Conservation (phyloP, 2,888 invertebrate species). For the Autographa pulchrina region DNA sequence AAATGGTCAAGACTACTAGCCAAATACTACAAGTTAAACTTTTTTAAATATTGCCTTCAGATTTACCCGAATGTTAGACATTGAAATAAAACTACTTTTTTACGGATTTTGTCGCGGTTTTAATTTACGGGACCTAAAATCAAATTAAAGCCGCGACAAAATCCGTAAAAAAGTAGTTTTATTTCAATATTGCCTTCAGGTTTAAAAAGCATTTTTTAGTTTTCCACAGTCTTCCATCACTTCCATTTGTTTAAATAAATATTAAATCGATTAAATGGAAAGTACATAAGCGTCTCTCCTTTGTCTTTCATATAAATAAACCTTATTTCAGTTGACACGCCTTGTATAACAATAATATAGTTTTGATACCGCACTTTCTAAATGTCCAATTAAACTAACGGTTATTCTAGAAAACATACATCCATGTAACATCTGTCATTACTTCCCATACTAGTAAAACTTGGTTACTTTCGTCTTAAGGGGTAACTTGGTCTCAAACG, state of each 20-base stretch:
- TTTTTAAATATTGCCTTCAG: no score
- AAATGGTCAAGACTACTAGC: no score
- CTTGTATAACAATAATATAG: conserved; percentile 50
- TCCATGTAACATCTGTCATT: conserved; percentile 39
- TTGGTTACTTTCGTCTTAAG: no score
- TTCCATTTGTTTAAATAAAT: not conserved
- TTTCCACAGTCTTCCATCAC: not conserved
- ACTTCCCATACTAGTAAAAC: conserved; percentile 29
- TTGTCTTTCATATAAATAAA: not conserved
- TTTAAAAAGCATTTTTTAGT: not conserved
- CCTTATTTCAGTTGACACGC: conserved; percentile 15
- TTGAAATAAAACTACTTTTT: no score
- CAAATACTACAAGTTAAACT: no score
- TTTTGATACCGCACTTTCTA: conserved; percentile 56
- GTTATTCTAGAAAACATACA: conserved; percentile 26
- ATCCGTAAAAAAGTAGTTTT: no score
- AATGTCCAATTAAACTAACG: conserved; percentile 46
- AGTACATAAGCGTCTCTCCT: not conserved
- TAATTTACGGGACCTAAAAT: no score
- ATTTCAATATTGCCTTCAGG: no score
- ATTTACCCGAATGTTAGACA: no score
- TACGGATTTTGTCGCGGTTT: no score
- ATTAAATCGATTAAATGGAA: not conserved
- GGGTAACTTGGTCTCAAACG: no score
- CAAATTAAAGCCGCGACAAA: no score